Evolutionary conservation across 2,797 vertebrate species (phyloP), one percentile per base, ranked within the genome.

Genomic region (Craterocephalus amniculus): DNA sequence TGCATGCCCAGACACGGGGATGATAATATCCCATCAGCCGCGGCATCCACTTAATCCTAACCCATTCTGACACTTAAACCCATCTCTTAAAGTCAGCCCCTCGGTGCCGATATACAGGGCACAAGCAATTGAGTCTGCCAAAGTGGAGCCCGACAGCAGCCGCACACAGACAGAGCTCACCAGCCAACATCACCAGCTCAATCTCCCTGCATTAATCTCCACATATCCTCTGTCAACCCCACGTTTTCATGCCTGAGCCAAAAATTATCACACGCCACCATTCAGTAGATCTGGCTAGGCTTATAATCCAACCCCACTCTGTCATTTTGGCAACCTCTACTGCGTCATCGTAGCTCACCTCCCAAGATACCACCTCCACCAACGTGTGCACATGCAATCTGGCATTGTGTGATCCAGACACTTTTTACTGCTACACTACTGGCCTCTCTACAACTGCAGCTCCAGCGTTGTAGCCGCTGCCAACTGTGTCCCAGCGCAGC

Each of bases 321-420:
- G 92, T 89, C 90, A 86, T 85, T 90, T 91, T 93, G 92, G 92
- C 91, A 91, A 69, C 58, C 48, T 65, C 77, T 65, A 32, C 76
- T 84, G 83, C 86, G 88, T 90, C 92, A 92, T 91, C 84, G 83
- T 87, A 83, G 85, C 88, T 84, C 84, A 85, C 76, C 77, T 92
- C 91, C 89, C 86, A 76, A 89, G 85, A 79, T 77, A 80, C 83
- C 86, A 83, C 87, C 87, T 83, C 88, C 79, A 72, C 84, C 85
- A 80, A 70, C 77, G 68, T 70, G 81, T 49, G 10, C 87, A 88
- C 87, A 80, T 83, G 79, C 91, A 93, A 88, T 91, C 92, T 93
- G 91, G 90, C 83, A 78, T 87, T 83, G 83, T 91, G 87, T 91
- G 89, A 93, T 91, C 87, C 88, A 90, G 85, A 86, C 80, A 80